Evolutionary conservation across 2,113 vertebrate species (phyloP).

Genomic region (Sapajus apella): DNA sequence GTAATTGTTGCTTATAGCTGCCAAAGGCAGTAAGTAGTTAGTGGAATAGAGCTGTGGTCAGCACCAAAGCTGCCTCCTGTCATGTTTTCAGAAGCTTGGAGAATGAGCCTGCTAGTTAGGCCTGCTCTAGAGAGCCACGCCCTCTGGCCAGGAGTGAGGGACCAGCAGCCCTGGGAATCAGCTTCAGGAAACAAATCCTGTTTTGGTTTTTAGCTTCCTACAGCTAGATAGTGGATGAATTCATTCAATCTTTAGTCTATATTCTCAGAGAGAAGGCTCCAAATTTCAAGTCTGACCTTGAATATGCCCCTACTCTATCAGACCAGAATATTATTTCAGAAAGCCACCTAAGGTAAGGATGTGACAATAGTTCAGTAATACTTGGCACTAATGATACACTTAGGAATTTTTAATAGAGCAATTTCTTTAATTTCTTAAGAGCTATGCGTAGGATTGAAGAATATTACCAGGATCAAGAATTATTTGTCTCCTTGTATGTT

Average conservation of each 20-base stretch:
- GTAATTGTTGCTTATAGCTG: neutral
- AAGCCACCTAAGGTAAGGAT: neutral
- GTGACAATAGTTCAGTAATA: neutral
- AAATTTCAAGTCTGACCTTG: neutral
- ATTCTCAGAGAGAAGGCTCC: neutral
- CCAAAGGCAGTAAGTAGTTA: neutral
- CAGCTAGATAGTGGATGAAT: too few species aligned
- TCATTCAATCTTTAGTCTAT: neutral
- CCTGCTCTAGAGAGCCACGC: neutral
- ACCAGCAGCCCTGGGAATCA: neutral
- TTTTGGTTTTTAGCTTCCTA: neutral
- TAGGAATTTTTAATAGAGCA: neutral
- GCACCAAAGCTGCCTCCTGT: neutral
- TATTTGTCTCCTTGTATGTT: conserved; percentile 1
- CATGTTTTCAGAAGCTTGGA: neutral
- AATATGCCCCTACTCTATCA: neutral
- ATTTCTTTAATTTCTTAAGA: neutral
- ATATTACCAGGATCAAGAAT: neutral
- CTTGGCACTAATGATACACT: neutral
- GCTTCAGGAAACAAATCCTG: neutral
- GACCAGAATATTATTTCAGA: neutral
- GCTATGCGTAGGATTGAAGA: conserved; percentile 9
- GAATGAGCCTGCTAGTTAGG: neutral
- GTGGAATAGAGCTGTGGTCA: conserved; percentile 10
- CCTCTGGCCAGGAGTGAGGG: neutral